Evolutionary conservation across 2,888 invertebrate genomes (phyloP).

Genomic region (Agelastica alni): DNA sequence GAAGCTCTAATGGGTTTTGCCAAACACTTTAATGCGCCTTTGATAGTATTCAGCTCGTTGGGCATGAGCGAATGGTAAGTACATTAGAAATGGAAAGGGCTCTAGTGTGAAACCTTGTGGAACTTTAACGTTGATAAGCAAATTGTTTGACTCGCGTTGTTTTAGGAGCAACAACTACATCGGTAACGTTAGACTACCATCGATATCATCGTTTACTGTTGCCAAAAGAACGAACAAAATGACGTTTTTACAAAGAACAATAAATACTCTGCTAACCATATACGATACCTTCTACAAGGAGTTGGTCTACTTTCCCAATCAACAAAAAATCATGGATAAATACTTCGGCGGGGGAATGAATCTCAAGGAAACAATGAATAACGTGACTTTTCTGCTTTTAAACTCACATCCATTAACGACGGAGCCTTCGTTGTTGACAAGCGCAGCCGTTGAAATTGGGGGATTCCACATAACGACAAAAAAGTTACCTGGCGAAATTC

Average conservation of each 20-base stretch:
- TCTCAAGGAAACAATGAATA: constrained; percentile 41
- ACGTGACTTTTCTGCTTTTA: constrained; percentile 44
- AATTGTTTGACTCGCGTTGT: too few relatives aligned
- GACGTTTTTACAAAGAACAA: constrained; percentile 60
- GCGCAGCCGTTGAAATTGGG: constrained; percentile 63
- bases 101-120: too few relatives aligned
- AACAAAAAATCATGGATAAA: constrained; percentile 42
- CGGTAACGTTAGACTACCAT: constrained; percentile 57
- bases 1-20: constrained; percentile 46
- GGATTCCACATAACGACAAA: constrained; percentile 56
- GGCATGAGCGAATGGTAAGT: constrained; percentile 55
- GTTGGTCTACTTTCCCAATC: constrained; percentile 34
- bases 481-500: constrained; percentile 44
- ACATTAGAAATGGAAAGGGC: constrained; percentile 58
- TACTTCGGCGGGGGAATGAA: constrained; percentile 45
- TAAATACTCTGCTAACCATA: constrained; percentile 56
- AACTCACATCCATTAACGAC: constrained; percentile 60
- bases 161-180: constrained; percentile 37
- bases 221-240: constrained; percentile 55
- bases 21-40: constrained; percentile 9
- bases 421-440: constrained; percentile 57
- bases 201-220: constrained; percentile 58
- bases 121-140: too few relatives aligned
- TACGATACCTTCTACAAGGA: constrained; percentile 42
- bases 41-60: constrained; percentile 51